Conservation (phyloP, 2,113 vertebrate genomes). For the Neolamprologus kungweensis region DNA sequence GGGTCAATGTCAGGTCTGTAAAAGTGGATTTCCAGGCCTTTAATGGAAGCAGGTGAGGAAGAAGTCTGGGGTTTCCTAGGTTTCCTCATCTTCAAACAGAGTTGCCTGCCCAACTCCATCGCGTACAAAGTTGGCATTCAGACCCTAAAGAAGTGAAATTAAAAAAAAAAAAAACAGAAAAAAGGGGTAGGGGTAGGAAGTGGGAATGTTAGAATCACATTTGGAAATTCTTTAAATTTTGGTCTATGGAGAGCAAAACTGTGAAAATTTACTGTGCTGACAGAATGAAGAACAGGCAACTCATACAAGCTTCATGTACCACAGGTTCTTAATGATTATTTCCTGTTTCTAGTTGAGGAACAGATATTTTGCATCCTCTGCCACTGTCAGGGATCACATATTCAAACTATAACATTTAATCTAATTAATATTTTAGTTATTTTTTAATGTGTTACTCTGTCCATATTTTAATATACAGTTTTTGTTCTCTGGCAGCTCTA, state of each 20-base stretch:
- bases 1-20: slow-evolving; percentile 74
- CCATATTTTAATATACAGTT: background rate
- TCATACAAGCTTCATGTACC: background rate
- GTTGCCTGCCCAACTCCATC: slow-evolving; percentile 87
- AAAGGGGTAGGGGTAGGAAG: background rate
- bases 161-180: background rate
- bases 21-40: slow-evolving; percentile 83
- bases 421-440: background rate
- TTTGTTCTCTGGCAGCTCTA: background rate
- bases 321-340: background rate
- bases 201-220: background rate
- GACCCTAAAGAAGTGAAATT: slow-evolving; percentile 62
- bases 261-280: background rate
- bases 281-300: background rate
- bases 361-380: background rate
- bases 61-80: slow-evolving; percentile 71
- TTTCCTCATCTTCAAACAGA: slow-evolving; percentile 93
- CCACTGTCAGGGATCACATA: background rate
- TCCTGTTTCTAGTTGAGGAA: background rate
- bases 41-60: slow-evolving; percentile 58
- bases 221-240: background rate
- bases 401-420: background rate
- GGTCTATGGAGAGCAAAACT: background rate
- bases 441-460: background rate
- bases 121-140: slow-evolving; percentile 78